Percentiles rank a stretch among this genome's conserved stretches.
These are phyloP conservation scores for Microtus pennsylvanicus DNA, from an alignment of 2,113 vertebrate genomes.

Conservation along the genomic window DNA sequence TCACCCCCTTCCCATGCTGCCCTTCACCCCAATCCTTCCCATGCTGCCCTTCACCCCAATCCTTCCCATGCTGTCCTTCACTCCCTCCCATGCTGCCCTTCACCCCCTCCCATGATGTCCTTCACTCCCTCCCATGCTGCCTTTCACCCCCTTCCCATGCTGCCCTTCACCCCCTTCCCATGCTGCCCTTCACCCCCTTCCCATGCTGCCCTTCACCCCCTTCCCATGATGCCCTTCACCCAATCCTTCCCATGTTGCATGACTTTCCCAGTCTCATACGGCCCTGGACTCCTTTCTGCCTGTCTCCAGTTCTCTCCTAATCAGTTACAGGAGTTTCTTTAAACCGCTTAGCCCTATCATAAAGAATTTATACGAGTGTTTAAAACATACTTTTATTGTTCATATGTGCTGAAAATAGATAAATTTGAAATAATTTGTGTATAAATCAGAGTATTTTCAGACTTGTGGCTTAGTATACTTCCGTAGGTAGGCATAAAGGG, in stretches of 20 bases:
- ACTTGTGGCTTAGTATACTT: not conserved
- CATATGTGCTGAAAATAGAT: not conserved
- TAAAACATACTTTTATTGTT: slow-evolving; percentile 1
- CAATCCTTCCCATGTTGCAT: not conserved
- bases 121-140: no score
- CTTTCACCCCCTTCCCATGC: no score
- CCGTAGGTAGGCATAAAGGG: not conserved
- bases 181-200: no score
- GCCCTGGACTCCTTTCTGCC: not conserved
- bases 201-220: not conserved
- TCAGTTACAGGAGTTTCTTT: slow-evolving; percentile 40
- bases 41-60: no score
- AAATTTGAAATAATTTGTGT: slow-evolving; percentile 43
- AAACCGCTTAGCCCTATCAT: not conserved
- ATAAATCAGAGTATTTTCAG: slow-evolving; percentile 42
- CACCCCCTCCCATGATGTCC: no score
- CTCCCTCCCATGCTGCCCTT: no score
- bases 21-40: no score
- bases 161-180: no score
- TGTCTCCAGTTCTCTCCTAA: not conserved
- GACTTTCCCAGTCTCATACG: not conserved
- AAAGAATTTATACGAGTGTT: slow-evolving; percentile 45
- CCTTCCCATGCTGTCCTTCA: no score
- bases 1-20: no score
- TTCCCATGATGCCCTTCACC: not conserved